Percentiles rank a stretch among this genome's conserved stretches.
Evolutionary conservation across 2,888 invertebrate species (phyloP).

Genomic region (Stictocephala bisonia): DNA sequence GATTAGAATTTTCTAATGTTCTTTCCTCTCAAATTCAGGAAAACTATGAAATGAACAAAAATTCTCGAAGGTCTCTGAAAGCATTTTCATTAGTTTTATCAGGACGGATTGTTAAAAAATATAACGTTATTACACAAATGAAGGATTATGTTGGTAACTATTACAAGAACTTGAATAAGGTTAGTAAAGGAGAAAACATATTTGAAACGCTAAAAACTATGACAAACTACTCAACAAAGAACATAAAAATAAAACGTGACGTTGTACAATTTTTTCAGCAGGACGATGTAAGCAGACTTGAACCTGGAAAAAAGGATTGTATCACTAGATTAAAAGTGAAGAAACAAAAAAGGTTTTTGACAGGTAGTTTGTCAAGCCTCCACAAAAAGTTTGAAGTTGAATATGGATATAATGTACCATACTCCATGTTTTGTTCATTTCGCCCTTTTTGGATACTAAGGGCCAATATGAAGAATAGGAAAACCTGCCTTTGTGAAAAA

Average conservation of each 20-base stretch:
- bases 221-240: constrained; percentile 21
- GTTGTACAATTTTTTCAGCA: constrained; percentile 36
- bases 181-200: background rate
- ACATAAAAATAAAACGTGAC: constrained; percentile 27
- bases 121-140: constrained; percentile 24
- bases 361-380: constrained; percentile 18
- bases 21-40: constrained; percentile 37
- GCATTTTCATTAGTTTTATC: constrained; percentile 34
- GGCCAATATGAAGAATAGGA: background rate
- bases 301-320: constrained; percentile 34
- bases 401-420: constrained; percentile 28
- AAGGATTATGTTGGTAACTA: constrained; percentile 26
- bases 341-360: constrained; percentile 29
- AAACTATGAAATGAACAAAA: constrained; percentile 24
- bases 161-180: constrained; percentile 6
- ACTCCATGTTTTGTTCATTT: constrained; percentile 22
- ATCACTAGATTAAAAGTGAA: constrained; percentile 22
- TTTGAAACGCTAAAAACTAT: background rate
- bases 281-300: constrained; percentile 38
- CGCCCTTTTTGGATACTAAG: constrained; percentile 11
- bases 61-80: constrained; percentile 29
- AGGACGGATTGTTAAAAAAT: constrained; percentile 39
- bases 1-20: constrained; percentile 29
- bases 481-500: constrained; percentile 14
- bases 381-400: constrained; percentile 42